Conservation (phyloP, 2,888 invertebrate genomes). For the Litoditis marina region DNA sequence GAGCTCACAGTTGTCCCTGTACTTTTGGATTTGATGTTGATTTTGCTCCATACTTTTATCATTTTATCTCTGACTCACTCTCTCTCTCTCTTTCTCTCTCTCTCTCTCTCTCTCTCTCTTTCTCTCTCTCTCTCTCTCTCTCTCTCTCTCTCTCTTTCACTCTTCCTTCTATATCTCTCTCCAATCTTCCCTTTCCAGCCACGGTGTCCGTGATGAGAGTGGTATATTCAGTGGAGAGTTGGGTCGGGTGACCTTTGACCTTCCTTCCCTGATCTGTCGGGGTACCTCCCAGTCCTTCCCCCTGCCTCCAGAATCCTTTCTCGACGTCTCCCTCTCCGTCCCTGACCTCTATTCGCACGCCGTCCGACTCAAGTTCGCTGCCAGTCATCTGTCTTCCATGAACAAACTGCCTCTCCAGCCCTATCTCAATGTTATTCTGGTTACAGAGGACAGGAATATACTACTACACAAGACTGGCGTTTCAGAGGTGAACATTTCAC, state of each 20-base stretch:
- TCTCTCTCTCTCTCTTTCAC: too few relatives aligned
- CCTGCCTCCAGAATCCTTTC: background rate
- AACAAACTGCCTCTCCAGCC: conserved; percentile 32
- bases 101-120: too few relatives aligned
- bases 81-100: too few relatives aligned
- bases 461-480: too few relatives aligned
- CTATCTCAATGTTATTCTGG: conserved; percentile 36
- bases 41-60: too few relatives aligned
- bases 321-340: conserved; percentile 23
- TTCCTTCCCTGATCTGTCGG: background rate
- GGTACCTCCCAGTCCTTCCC: background rate
- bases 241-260: conserved; percentile 4
- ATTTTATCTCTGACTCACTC: too few relatives aligned
- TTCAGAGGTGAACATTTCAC: too few relatives aligned
- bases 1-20: too few relatives aligned
- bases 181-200: conserved; percentile 2
- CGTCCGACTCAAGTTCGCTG: conserved; percentile 33
- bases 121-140: too few relatives aligned
- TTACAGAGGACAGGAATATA: too few relatives aligned
- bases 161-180: too few relatives aligned
- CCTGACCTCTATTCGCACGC: conserved; percentile 31
- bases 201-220: conserved; percentile 9
- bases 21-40: too few relatives aligned
- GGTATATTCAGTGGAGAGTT: conserved; percentile 4
- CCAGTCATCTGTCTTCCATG: conserved; percentile 30